These are phyloP conservation scores for Nematolebias whitei DNA, from an alignment of 2,113 vertebrate species.

Conservation along the genomic window DNA sequence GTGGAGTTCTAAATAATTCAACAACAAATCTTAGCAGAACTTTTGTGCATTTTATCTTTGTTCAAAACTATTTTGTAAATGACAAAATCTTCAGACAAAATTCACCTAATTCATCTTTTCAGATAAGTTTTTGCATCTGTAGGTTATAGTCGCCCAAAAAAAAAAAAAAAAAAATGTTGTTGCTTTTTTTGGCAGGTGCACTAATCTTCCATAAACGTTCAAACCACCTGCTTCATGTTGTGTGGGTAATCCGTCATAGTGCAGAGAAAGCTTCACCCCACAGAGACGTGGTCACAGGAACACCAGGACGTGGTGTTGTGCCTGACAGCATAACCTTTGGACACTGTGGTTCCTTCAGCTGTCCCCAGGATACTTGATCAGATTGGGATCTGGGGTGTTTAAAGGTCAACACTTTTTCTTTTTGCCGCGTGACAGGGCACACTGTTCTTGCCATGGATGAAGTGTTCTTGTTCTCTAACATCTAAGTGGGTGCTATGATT, in stretches of 20 bases:
- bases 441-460: background rate
- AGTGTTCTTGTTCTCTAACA: background rate
- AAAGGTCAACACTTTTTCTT: constrained; percentile 1
- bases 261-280: background rate
- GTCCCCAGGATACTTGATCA: constrained; percentile 1
- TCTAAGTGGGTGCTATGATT: background rate
- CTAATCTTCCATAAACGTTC: background rate
- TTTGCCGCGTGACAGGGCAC: background rate
- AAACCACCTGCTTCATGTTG: background rate
- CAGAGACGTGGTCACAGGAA: background rate
- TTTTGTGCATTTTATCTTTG: background rate
- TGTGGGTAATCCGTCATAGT: background rate
- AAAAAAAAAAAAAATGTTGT: no score
- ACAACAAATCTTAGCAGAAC: background rate
- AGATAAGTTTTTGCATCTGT: background rate
- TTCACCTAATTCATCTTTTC: constrained; percentile 4
- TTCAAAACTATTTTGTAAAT: background rate
- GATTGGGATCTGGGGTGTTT: background rate
- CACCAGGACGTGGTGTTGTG: background rate
- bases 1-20: background rate
- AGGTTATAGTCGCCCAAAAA: background rate
- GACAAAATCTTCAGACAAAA: constrained; percentile 11
- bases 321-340: background rate
- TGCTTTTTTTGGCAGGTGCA: background rate
- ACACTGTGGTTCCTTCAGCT: background rate